phyloP scores from a whole-genome alignment of 2,888 invertebrate species.

The Tuta absoluta region DNA sequence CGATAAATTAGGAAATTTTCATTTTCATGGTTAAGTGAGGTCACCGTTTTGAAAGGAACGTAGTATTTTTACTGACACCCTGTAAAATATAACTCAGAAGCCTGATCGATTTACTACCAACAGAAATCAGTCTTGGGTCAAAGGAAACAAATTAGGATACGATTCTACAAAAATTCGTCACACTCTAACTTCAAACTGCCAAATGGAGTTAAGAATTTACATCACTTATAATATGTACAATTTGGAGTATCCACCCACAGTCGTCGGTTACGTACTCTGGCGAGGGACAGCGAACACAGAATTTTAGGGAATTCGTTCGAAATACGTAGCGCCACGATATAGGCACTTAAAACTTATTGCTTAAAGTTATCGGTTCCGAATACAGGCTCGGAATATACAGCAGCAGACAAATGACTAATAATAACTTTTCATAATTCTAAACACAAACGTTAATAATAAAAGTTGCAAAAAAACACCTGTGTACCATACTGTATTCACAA shows the following conservation, averaged over 20 bases:
- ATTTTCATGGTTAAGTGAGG: too few species aligned
- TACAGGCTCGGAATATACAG: slow-evolving; percentile 27
- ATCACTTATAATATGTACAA: slow-evolving; percentile 40
- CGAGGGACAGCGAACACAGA: slow-evolving; percentile 37
- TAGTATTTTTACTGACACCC: slow-evolving; percentile 23
- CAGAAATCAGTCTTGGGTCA: slow-evolving; percentile 74
- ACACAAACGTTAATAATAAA: slow-evolving; percentile 28
- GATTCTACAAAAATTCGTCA: slow-evolving; percentile 50
- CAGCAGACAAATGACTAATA: slow-evolving; percentile 31
- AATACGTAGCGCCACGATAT: slow-evolving; percentile 17
- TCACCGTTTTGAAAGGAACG: too few species aligned
- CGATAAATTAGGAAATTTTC: too few species aligned
- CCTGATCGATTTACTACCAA: slow-evolving; percentile 59
- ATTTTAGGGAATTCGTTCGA: slow-evolving; percentile 56
- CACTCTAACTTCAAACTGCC: slow-evolving; percentile 44
- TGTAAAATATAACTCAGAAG: slow-evolving; percentile 43
- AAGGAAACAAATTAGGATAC: slow-evolving; percentile 64
- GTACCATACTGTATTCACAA: slow-evolving; percentile 26
- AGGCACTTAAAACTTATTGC: slow-evolving; percentile 20
- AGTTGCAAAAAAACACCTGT: slow-evolving; percentile 29
- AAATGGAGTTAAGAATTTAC: slow-evolving; percentile 44
- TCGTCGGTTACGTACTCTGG: slow-evolving; percentile 34
- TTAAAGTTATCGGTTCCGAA: slow-evolving; percentile 14
- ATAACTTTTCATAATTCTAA: slow-evolving; percentile 22
- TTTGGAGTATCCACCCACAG: slow-evolving; percentile 33